Conservation (phyloP, 1,140 invertebrate genomes). For the Lucilia sericata region DNA sequence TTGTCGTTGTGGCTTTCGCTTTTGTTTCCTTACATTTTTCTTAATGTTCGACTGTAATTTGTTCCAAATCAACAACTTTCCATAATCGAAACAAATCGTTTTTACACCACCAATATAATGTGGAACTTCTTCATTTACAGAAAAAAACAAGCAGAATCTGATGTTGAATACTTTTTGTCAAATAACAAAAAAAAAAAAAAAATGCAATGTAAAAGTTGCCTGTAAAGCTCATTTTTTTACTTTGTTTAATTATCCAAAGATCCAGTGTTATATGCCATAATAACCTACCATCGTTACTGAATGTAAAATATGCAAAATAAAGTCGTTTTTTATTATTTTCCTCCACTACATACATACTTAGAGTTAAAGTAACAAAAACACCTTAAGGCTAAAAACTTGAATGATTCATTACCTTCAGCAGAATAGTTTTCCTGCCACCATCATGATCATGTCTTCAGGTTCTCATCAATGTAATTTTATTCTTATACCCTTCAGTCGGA, state of each 20-base stretch:
- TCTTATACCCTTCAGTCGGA: too few species aligned
- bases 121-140: conserved; percentile 29
- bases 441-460: neutral
- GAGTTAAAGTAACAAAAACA: neutral
- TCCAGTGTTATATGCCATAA: neutral
- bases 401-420: conserved; percentile 25
- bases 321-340: neutral
- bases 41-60: conserved; percentile 51
- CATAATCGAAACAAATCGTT: conserved; percentile 62
- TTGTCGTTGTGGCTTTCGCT: neutral
- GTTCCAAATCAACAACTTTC: conserved; percentile 64
- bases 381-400: neutral
- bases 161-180: too few species aligned
- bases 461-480: conserved; percentile 11
- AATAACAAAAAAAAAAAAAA: too few species aligned
- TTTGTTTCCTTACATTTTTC: neutral
- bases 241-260: conserved; percentile 27
- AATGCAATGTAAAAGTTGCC: too few species aligned
- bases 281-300: too few species aligned
- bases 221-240: neutral
- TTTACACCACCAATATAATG: conserved; percentile 50
- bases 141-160: too few species aligned
- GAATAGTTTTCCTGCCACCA: conserved; percentile 8
- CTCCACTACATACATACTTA: neutral
- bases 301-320: too few species aligned